Percentiles rank a stretch among this genome's conserved stretches.
Evolutionary conservation across 2,797 vertebrate species (phyloP).

Genomic region (Botia almorhae): DNA sequence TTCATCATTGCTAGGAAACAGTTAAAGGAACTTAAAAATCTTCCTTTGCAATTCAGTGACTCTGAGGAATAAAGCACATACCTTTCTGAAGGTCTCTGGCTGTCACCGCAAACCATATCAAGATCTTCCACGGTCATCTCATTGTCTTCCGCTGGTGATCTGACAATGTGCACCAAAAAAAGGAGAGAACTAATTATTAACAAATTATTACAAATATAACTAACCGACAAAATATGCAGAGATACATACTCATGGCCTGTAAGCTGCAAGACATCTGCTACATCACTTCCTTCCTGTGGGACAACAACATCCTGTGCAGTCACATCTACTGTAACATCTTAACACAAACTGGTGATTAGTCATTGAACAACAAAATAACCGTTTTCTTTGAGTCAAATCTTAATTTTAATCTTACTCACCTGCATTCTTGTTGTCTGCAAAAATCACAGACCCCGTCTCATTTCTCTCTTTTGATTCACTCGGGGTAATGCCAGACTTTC

Average conservation of each 20-base stretch:
- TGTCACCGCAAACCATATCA: background rate
- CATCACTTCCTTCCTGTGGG: constrained; percentile 43
- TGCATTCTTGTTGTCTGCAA: background rate
- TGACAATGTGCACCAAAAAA: constrained; percentile 7
- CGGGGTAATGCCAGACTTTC: background rate
- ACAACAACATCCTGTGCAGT: constrained; percentile 11
- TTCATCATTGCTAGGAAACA: constrained; percentile 22
- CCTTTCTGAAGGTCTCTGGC: background rate
- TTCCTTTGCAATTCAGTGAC: background rate
- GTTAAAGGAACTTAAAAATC: background rate
- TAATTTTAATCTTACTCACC: constrained; percentile 23
- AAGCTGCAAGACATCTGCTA: background rate
- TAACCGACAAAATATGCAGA: constrained; percentile 6
- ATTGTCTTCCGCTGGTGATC: background rate
- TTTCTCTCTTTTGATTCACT: background rate
- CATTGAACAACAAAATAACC: background rate
- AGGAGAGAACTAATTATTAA: background rate
- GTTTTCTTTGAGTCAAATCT: background rate
- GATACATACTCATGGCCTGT: constrained; percentile 44
- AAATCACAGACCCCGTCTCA: background rate
- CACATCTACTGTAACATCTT: constrained; percentile 1
- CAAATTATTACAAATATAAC: background rate
- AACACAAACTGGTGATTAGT: constrained; percentile 6
- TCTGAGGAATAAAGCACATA: background rate
- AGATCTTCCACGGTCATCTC: constrained; percentile 7